Base-by-base conservation (phyloP, 2,888 invertebrate genomes). In the Drosophila demipolita region DNA sequence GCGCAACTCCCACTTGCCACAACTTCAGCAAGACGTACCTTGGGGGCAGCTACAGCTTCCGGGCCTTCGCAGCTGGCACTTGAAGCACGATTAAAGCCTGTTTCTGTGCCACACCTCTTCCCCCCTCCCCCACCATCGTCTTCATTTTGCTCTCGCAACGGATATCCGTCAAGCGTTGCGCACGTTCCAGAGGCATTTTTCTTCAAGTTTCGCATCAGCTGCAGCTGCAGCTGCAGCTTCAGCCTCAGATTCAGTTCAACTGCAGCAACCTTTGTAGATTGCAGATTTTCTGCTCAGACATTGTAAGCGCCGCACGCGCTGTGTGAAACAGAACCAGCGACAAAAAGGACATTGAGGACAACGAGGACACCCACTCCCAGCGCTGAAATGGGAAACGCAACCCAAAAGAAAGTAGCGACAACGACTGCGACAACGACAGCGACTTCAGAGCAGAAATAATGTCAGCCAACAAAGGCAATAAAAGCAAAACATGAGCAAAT, bases 101-200 rank as follows among this genome's bases (percentile, higher is more conserved):
- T 52, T 66, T 45, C 45, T 23, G 35, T n/a, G 29, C 29, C 23
- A 26, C 58, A 40, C 35, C 23, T 23, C 12, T 9, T 12, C 17
- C 17, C 9, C 4, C 15, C 32, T 20, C 38, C 48, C n/a, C 49
- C 11, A 3, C 20, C 23, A 5, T 15, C 23, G 17, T 3, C 42
- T 23, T 33, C 9, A 12, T 11, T n/a, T 38, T 62, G 62, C 57
- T 57, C 62, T 76, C 70, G 45, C 63, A 73, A 54, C 79, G 88
- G 88, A 85, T 86, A 78, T 85, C 86, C 85, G 87, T 64, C 59
- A 52, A 85, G 73, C 62, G 78, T 66, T 67, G 74, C 78, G 80
- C 85, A 88, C 88, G 85, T 88, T 83, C 67, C 86, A 80, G 82
- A 61, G 80, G 82, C 83, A 87, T 85, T 85, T 85, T 85, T 81